phyloP scores from a whole-genome alignment of 2,888 invertebrate species.

The Dryocosmus kuriphilus region DNA sequence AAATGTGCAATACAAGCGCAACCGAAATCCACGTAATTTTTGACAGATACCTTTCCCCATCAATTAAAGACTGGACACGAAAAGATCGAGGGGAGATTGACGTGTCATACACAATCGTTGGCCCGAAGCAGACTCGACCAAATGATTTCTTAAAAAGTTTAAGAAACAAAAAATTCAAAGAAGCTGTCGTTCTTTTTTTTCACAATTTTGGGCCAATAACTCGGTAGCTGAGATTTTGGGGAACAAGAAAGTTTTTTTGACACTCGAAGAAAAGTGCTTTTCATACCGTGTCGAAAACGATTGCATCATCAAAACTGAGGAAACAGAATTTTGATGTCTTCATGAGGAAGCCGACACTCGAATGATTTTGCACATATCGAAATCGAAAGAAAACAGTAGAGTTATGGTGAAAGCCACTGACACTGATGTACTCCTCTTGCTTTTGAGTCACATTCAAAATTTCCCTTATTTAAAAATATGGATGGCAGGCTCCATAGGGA shows the following conservation, averaged over 20 bases:
- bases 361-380: conserved; percentile 15
- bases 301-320: background rate
- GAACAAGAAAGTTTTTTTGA: conserved; percentile 26
- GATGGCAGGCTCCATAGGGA: no score
- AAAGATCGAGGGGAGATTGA: background rate
- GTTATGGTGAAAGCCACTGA: conserved; percentile 61
- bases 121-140: conserved; percentile 55
- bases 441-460: conserved; percentile 63
- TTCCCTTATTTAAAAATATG: background rate
- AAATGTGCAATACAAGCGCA: conserved; percentile 13
- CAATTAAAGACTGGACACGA: background rate
- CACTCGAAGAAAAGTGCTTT: conserved; percentile 25
- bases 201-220: background rate
- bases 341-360: conserved; percentile 62
- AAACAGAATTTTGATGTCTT: background rate
- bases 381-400: conserved; percentile 46
- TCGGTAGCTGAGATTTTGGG: background rate
- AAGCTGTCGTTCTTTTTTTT: conserved; percentile 48
- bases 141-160: conserved; percentile 56
- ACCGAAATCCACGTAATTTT: conserved; percentile 18
- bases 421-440: conserved; percentile 63
- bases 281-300: background rate
- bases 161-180: conserved; percentile 59
- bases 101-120: conserved; percentile 64
- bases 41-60: conserved; percentile 6